Conservation (phyloP, 2,888 invertebrate species). For the Allygus modestus region DNA sequence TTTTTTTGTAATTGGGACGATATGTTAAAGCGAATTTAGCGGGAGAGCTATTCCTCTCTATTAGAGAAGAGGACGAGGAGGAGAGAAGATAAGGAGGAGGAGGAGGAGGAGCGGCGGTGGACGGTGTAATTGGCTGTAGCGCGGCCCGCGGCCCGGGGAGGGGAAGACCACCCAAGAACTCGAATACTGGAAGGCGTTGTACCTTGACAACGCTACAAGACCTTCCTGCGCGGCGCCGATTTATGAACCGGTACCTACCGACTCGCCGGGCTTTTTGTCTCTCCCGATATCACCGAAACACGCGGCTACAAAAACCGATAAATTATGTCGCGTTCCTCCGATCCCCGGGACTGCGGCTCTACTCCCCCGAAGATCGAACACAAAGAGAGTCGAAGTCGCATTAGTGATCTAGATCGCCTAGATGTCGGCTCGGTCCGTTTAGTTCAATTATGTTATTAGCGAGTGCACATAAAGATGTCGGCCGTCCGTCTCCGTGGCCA, state of each 20-base stretch:
- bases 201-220: slow-evolving; percentile 58
- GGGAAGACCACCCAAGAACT: slow-evolving; percentile 59
- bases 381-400: not conserved
- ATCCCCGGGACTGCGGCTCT: not conserved
- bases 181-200: slow-evolving; percentile 60
- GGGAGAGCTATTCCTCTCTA: slow-evolving; percentile 45
- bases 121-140: slow-evolving; percentile 42
- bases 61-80: slow-evolving; percentile 31
- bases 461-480: slow-evolving; percentile 50
- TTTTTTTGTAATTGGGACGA: slow-evolving; percentile 46
- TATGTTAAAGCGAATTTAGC: slow-evolving; percentile 48
- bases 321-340: slow-evolving; percentile 48
- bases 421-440: not conserved
- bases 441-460: slow-evolving; percentile 51
- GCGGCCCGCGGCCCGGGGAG: not conserved
- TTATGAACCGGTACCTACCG: slow-evolving; percentile 56
- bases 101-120: slow-evolving; percentile 3
- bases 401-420: slow-evolving; percentile 23
- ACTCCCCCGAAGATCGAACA: not conserved
- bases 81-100: not conserved
- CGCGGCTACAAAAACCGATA: slow-evolving; percentile 58
- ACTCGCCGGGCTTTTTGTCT: slow-evolving; percentile 58
- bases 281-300: slow-evolving; percentile 56
- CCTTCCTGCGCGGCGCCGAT: slow-evolving; percentile 57
- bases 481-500: not conserved